A percentile compares a stretch with the other conserved stretches of the same genome.
These are phyloP conservation scores for Sula dactylatra DNA, from an alignment of 2,113 vertebrate species.

Conservation along the genomic window DNA sequence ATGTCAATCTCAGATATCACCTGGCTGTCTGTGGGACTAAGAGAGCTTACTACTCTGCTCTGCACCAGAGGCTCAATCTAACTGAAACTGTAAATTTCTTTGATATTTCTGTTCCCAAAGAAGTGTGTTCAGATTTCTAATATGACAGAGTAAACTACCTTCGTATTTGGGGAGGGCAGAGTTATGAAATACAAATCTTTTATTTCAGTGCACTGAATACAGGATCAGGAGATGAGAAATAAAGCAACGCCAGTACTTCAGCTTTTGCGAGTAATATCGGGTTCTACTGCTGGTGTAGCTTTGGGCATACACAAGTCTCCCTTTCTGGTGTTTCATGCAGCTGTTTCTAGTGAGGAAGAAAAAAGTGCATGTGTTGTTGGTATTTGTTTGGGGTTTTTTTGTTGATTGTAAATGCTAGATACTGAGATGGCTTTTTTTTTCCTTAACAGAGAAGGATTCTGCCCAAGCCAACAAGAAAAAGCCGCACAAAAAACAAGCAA, in stretches of 20 bases:
- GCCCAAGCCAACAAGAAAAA: slow-evolving; percentile 97
- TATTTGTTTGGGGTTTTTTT: not conserved
- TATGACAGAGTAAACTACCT: not conserved
- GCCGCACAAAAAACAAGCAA: slow-evolving; percentile 96
- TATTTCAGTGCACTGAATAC: not conserved
- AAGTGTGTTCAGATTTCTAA: not conserved
- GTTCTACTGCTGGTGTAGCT: not conserved
- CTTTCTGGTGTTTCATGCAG: not conserved
- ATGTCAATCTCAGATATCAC: not conserved
- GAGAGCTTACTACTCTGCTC: not conserved
- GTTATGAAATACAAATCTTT: not conserved
- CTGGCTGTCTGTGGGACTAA: not conserved
- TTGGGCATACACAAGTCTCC: not conserved
- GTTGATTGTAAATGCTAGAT: not conserved
- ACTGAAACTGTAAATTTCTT: not conserved
- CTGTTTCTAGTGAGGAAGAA: not conserved
- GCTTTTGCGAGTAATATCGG: not conserved
- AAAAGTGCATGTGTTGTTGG: not conserved
- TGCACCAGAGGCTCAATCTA: not conserved
- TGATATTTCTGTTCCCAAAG: not conserved
- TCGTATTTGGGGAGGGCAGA: not conserved
- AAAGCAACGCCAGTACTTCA: not conserved
- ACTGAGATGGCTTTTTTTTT: not conserved
- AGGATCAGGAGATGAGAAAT: not conserved
- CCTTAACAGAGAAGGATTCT: slow-evolving; percentile 90